Conservation (phyloP, 2,113 vertebrate genomes). For the Vidua macroura region DNA sequence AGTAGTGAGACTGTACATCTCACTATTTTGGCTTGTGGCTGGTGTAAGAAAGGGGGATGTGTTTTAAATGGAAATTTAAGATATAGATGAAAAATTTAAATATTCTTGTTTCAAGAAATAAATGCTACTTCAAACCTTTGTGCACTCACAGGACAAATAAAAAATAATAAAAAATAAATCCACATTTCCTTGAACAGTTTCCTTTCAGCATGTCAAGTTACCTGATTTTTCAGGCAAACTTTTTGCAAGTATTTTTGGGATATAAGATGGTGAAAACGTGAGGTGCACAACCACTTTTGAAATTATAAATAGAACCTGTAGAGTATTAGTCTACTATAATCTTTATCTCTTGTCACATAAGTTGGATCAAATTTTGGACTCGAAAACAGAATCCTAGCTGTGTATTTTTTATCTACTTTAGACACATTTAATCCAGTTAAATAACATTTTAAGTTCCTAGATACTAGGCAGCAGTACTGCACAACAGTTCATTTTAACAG, state of each 20-base stretch:
- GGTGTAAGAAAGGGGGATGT: background rate
- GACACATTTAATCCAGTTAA: background rate
- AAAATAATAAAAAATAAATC: background rate
- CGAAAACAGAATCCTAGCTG: background rate
- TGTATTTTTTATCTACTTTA: background rate
- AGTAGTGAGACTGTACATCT: background rate
- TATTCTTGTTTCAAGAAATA: background rate
- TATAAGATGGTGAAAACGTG: background rate
- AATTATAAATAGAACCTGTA: background rate
- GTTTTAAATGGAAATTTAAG: background rate
- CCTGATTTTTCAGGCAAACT: background rate
- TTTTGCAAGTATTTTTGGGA: background rate
- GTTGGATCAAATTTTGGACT: background rate
- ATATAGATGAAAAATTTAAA: background rate
- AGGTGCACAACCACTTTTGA: background rate
- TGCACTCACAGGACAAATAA: background rate
- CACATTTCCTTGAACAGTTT: background rate
- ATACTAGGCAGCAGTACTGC: background rate
- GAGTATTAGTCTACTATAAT: background rate
- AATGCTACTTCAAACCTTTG: background rate
- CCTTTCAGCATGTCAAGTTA: background rate
- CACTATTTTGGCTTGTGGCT: background rate
- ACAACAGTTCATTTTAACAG: background rate
- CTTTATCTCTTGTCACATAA: background rate
- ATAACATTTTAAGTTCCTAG: background rate